phyloP scores from a whole-genome alignment of 2,888 invertebrate species.

The Microchrysa polita region DNA sequence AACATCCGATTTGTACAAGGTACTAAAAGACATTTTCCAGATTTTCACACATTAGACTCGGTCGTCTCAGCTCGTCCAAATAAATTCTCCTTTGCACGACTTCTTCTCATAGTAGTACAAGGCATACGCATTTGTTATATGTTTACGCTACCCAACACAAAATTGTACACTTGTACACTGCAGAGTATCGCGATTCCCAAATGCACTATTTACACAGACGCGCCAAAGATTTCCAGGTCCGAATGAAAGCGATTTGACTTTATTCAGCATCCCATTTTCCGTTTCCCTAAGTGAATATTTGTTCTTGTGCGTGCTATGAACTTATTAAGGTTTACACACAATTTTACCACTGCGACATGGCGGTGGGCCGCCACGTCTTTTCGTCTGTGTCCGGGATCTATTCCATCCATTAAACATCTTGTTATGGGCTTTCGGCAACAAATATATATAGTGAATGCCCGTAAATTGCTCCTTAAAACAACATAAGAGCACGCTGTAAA shows the following conservation, averaged over 20 bases:
- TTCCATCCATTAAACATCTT: conserved; percentile 8
- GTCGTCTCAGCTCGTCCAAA: neutral
- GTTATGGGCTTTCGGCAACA: conserved; percentile 32
- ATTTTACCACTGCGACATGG: no score
- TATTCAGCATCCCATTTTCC: conserved; percentile 37
- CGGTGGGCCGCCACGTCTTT: conserved; percentile 4
- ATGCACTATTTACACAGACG: neutral
- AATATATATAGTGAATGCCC: conserved; percentile 27
- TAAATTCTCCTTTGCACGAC: neutral
- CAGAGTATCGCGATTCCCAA: neutral
- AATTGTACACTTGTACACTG: neutral
- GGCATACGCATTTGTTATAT: neutral
- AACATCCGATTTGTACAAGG: neutral
- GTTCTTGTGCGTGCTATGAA: conserved; percentile 33
- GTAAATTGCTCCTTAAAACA: conserved; percentile 40
- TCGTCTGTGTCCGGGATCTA: neutral
- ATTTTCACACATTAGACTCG: neutral
- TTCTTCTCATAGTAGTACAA: no score
- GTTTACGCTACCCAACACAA: neutral
- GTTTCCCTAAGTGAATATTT: conserved; percentile 18
- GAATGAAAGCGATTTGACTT: conserved; percentile 29
- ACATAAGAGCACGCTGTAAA: conserved; percentile 35
- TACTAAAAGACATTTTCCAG: conserved; percentile 3
- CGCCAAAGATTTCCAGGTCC: conserved; percentile 11
- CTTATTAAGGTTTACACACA: conserved; percentile 33